Evolutionary conservation across 2,797 vertebrate genomes (phyloP).

Genomic region (Hydrocynus forskahlii): DNA sequence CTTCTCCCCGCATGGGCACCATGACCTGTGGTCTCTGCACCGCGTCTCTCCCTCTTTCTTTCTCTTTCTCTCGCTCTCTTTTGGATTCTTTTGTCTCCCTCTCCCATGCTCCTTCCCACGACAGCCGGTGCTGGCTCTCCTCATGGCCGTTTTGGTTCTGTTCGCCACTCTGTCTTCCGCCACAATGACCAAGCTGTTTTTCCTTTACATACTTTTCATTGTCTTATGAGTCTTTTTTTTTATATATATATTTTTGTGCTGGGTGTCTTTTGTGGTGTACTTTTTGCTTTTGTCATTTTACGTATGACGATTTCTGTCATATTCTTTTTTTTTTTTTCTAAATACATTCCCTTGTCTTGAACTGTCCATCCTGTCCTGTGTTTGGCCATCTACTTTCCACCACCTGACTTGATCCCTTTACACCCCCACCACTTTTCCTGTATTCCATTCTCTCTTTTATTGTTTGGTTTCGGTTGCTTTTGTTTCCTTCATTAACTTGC

Average conservation of each 20-base stretch:
- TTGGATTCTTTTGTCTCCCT: conserved; percentile 29
- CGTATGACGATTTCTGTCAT: conserved; percentile 71
- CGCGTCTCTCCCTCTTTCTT: conserved; percentile 69
- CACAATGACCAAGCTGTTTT: conserved; percentile 87
- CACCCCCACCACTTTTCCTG: conserved; percentile 70
- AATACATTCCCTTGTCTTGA: conserved; percentile 52
- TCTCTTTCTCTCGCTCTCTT: conserved; percentile 41
- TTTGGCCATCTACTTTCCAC: conserved; percentile 13
- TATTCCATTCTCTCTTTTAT: conserved; percentile 67
- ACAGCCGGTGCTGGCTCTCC: conserved; percentile 84
- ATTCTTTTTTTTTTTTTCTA: conserved; percentile 64
- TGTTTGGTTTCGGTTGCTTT: conserved; percentile 66
- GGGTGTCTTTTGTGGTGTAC: conserved; percentile 67
- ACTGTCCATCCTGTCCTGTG: conserved; percentile 33
- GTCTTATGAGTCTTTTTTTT: conserved; percentile 83
- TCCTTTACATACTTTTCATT: conserved; percentile 91
- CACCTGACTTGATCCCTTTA: conserved; percentile 53
- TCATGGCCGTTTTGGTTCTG: conserved; percentile 86
- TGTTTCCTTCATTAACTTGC: conserved; percentile 81
- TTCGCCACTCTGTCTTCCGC: conserved; percentile 84
- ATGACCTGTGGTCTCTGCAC: conserved; percentile 76
- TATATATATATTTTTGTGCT: conserved; percentile 21
- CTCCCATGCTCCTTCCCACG: conserved; percentile 33
- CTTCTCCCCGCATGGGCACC: conserved; percentile 84
- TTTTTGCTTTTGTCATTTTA: conserved; percentile 78